A percentile compares a stretch with the other conserved stretches of the same genome.
These are phyloP conservation scores for Eilema caniola DNA, from an alignment of 2,888 invertebrate species.

Conservation along the genomic window DNA sequence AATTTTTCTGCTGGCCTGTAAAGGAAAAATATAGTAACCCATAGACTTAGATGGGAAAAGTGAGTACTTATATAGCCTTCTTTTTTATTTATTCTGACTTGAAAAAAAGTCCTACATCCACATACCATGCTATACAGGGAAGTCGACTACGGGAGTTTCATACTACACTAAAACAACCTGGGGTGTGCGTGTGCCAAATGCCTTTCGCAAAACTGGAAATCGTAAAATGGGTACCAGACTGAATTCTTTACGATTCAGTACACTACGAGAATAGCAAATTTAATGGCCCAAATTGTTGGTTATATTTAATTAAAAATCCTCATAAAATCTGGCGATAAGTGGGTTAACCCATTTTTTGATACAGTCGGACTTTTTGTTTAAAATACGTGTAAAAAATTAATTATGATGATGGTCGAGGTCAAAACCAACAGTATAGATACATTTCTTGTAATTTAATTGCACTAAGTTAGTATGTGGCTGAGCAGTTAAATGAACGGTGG, in stretches of 20 bases:
- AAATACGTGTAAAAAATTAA: constrained; percentile 25
- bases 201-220: neutral
- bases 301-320: constrained; percentile 21
- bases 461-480: constrained; percentile 31
- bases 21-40: too few relatives aligned
- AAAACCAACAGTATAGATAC: constrained; percentile 26
- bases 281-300: constrained; percentile 24
- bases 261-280: neutral
- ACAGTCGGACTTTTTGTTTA: constrained; percentile 29
- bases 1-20: too few relatives aligned
- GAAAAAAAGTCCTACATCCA: too few relatives aligned
- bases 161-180: neutral
- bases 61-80: too few relatives aligned
- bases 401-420: constrained; percentile 27
- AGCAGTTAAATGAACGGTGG: constrained; percentile 20
- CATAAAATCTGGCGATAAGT: constrained; percentile 18
- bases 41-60: too few relatives aligned
- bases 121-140: too few relatives aligned
- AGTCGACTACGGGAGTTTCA: neutral
- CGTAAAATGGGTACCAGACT: neutral
- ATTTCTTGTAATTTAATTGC: constrained; percentile 27
- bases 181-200: neutral
- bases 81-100: too few relatives aligned
- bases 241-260: neutral
- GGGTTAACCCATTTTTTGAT: constrained; percentile 37